Conservation (phyloP, 1,140 invertebrate species). For the Drosophila nasuta region DNA sequence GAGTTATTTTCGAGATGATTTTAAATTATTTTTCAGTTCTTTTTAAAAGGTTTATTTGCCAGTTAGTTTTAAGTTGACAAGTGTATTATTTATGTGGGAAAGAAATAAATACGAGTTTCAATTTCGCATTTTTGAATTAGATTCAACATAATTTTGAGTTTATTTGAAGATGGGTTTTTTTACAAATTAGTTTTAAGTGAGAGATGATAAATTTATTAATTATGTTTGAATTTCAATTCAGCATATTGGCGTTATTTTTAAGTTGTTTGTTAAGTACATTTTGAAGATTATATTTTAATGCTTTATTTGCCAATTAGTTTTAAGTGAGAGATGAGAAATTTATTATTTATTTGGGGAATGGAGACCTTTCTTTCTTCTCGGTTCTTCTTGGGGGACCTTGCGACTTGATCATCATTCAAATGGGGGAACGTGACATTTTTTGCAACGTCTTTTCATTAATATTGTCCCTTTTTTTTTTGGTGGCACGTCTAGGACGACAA, state of each 20-base stretch:
- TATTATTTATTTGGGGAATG: neutral
- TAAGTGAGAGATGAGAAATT: neutral
- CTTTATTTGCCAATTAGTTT: neutral
- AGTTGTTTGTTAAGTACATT: neutral
- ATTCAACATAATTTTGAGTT: neutral
- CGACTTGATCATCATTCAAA: constrained; percentile 33
- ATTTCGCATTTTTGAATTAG: constrained; percentile 18
- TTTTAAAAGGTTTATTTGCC: neutral
- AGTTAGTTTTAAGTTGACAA: neutral
- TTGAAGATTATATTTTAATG: neutral
- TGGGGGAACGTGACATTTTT: constrained; percentile 55
- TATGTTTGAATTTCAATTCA: constrained; percentile 25
- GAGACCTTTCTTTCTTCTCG: neutral
- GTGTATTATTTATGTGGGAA: neutral
- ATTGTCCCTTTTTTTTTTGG: constrained; percentile 41
- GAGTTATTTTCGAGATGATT: neutral
- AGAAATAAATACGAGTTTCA: constrained; percentile 30
- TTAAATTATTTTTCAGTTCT: neutral
- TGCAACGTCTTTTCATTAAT: constrained; percentile 55
- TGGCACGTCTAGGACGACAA: constrained; percentile 31
- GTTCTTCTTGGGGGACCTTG: neutral
- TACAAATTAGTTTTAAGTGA: neutral
- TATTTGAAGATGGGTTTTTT: neutral
- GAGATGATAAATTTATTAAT: neutral
- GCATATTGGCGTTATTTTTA: constrained; percentile 9